Evolutionary conservation across 2,113 vertebrate species (phyloP), one percentile per base, ranked within the genome.

Genomic region (Bubalus kerabau): DNA sequence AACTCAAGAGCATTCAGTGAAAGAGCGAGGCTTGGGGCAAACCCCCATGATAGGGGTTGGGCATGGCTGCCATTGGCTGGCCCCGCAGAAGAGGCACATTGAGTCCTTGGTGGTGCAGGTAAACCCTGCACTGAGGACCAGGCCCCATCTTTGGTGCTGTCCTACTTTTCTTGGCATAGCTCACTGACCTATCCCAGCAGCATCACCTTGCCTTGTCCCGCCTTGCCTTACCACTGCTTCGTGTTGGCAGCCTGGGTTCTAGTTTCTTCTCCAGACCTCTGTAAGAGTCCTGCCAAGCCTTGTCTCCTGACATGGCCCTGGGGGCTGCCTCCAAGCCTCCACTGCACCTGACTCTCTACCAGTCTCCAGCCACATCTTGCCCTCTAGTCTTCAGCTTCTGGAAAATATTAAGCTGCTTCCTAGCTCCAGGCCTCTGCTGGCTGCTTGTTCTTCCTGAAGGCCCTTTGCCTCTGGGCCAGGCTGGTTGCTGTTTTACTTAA

Each of bases 51-150:
- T 30, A 17, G 24, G 50, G 15, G 28, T 40, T 16, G 32, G 46
- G 23, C 62, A 43, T 2, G 3, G 5, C 80, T n/a, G 28, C 19
- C 11, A 48, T 16, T 2, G 10, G 87, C n/a, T 19, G 56, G 76
- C 46, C 24, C 50, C 0, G 1, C 56, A 40, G 54, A 12, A 43
- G 21, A 76, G 23, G 9, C 28, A 56, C 30, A 9, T 0, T 0
- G n/a, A 36, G 32, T 23, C n/a, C 24, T 36, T 2, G 1, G 57
- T 54, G 24, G 67, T 36, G 24, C 2, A 2, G 16, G 56, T 43
- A 28, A 52, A 40, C 19, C 40, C 21, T 32, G 1, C 2, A 76
- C 54, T 82, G 82, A 67, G n/a, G 30, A 40, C 40, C 21, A 11
- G 30, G 40, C 56, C 19, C 12, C 17, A 2, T 87, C 81, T n/a